A percentile compares a stretch with the other conserved stretches of the same genome.
These are phyloP conservation scores for Stegodyphus dumicola DNA, from an alignment of 1,140 invertebrate genomes.

Conservation along the genomic window DNA sequence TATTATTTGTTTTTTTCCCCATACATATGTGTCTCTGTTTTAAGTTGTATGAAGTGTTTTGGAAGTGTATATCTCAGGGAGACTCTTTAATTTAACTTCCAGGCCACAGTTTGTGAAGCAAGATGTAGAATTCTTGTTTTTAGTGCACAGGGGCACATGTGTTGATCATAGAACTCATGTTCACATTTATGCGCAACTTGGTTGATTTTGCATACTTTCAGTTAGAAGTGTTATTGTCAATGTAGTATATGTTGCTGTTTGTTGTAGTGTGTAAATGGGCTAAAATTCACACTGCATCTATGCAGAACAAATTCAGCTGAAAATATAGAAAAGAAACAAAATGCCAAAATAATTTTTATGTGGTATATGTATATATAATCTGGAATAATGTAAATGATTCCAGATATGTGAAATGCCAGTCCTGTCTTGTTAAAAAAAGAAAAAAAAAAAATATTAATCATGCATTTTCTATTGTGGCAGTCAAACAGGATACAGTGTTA, in stretches of 20 bases:
- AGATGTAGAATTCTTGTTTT: neutral
- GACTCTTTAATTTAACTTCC: slow-evolving; percentile 51
- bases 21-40: neutral
- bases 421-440: neutral
- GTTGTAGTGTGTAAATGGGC: neutral
- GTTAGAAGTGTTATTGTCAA: too few relatives aligned
- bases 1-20: neutral
- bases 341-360: slow-evolving; percentile 2
- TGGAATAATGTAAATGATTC: neutral
- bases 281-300: slow-evolving; percentile 1
- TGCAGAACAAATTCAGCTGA: slow-evolving; percentile 12
- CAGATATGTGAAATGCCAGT: neutral
- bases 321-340: neutral
- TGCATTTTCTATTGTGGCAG: slow-evolving; percentile 3
- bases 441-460: neutral
- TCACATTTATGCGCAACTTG: neutral
- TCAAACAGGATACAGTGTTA: neutral
- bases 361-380: slow-evolving; percentile 7
- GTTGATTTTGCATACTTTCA: too few relatives aligned
- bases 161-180: neutral
- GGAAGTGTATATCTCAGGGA: slow-evolving; percentile 49
- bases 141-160: neutral
- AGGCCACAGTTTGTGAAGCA: slow-evolving; percentile 1
- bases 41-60: slow-evolving; percentile 7
- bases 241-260: neutral